Base-by-base conservation (phyloP, 2,113 vertebrate species). In the Hydrolagus affinis region DNA sequence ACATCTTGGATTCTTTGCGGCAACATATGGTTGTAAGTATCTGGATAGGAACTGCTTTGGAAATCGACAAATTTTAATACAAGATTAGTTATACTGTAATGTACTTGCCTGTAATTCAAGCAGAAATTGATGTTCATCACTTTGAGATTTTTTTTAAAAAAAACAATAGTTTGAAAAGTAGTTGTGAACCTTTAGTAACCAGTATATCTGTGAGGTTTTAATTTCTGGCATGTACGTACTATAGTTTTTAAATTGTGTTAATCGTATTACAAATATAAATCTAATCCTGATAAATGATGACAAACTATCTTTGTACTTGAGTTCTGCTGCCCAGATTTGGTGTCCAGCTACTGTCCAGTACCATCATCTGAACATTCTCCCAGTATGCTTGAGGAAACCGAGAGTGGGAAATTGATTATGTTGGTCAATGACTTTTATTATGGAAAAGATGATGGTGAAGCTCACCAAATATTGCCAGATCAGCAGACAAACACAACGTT, bases 381-480 rank as follows among this genome's bases (percentile, higher is more conserved):
- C 83, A 87, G 86, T 85, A 88, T 90, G 77, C 57, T 70, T 68
- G 21, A 85, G 86, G 95, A 96, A 85, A 88, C 88, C 68, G 95
- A 96, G 85, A 94, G 93, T 90, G 95, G 96, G 89, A 99, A 98
- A 89, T 89, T 96, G 90, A 97, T 99, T 88, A 99, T 99, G 98
- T 91, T 98, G 88, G 97, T 99, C 77, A 95, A 96, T 0, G 97
- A 99, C 85, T 99, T 99, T 86, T 99, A 99, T 90, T 99, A 99
- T 23, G 98, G 98, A 23, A 94, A 91, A 69, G 93, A 95, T 87
- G 95, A 96, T 88, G 98, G 98, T 85, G 95, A 98, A 69, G 56
- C 85, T 66, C 89, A 90, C 69, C 90, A 90, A 83, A 90, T 89
- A 64, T 89, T 89, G 0, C 92, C 93, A 70, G 91, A 92, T 30